Conservation (phyloP, 2,888 invertebrate genomes). For the Leucozona laternaria region DNA sequence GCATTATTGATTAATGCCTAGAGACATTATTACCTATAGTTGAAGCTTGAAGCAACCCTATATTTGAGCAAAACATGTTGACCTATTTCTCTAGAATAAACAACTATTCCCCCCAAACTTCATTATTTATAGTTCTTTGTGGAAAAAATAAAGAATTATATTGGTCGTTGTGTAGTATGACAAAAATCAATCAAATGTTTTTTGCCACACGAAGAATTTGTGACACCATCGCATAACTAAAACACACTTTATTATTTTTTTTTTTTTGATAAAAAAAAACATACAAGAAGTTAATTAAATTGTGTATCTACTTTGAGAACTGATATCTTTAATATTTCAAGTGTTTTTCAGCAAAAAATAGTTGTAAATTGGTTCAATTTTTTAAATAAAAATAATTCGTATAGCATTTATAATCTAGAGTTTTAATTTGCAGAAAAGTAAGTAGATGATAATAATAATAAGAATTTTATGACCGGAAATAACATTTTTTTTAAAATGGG, state of each 20-base stretch:
- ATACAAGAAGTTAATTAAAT: constrained; percentile 22
- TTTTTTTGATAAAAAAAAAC: constrained; percentile 19
- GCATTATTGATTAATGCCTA: neutral
- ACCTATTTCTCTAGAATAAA: constrained; percentile 17
- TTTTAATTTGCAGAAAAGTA: too few species aligned
- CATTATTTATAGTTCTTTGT: neutral
- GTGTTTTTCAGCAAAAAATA: neutral
- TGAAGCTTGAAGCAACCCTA: constrained; percentile 12
- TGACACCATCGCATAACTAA: constrained; percentile 5
- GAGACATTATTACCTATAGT: neutral
- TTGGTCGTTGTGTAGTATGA: neutral
- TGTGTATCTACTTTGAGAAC: neutral
- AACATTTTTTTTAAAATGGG: too few species aligned
- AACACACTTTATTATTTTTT: neutral
- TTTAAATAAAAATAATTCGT: too few species aligned
- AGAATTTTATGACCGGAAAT: too few species aligned
- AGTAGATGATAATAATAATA: too few species aligned
- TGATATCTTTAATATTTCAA: neutral
- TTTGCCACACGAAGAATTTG: constrained; percentile 1
- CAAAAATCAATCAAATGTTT: constrained; percentile 2
- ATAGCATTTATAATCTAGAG: too few species aligned
- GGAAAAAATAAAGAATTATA: neutral
- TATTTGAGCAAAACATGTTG: neutral
- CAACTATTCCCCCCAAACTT: neutral
- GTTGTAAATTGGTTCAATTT: too few species aligned